Evolutionary conservation across 2,888 invertebrate genomes (phyloP).

Genomic region (Myopa tessellatipennis): DNA sequence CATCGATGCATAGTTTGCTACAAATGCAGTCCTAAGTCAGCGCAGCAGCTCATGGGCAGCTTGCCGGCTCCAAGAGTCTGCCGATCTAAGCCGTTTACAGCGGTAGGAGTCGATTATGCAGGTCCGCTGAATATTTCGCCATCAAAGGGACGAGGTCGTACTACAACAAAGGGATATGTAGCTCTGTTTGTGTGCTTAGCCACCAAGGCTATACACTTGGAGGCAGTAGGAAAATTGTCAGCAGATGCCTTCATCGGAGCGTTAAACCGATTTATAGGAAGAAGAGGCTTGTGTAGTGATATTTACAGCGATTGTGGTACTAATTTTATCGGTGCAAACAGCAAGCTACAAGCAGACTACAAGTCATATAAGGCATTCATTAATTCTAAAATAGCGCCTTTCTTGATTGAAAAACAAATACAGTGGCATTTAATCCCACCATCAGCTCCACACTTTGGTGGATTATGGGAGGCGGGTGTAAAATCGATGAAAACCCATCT

Average conservation of each 20-base stretch:
- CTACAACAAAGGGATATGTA: conserved; percentile 5
- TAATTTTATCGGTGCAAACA: conserved; percentile 17
- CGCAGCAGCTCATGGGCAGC: not conserved
- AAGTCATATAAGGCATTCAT: not conserved
- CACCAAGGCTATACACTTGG: conserved; percentile 14
- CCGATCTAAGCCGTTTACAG: conserved; percentile 28
- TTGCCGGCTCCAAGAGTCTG: too few species aligned
- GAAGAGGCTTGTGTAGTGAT: conserved; percentile 1
- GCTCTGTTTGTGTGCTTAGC: not conserved
- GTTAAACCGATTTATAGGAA: conserved; percentile 13
- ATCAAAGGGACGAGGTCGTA: conserved; percentile 39
- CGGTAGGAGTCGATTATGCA: conserved; percentile 41
- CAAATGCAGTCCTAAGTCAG: conserved; percentile 14
- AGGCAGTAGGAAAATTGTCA: conserved; percentile 39
- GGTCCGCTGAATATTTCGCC: conserved; percentile 39
- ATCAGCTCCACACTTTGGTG: conserved; percentile 43
- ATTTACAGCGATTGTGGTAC: conserved; percentile 22
- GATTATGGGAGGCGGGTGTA: conserved; percentile 40
- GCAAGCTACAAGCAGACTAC: not conserved
- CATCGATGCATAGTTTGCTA: conserved; percentile 31
- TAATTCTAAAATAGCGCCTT: not conserved
- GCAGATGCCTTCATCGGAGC: conserved; percentile 42
- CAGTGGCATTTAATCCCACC: conserved; percentile 43
- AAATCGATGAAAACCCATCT: conserved; percentile 32
- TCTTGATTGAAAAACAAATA: not conserved